phyloP scores from a whole-genome alignment of 2,797 vertebrate species.

The Rhynchotus rufescens region DNA sequence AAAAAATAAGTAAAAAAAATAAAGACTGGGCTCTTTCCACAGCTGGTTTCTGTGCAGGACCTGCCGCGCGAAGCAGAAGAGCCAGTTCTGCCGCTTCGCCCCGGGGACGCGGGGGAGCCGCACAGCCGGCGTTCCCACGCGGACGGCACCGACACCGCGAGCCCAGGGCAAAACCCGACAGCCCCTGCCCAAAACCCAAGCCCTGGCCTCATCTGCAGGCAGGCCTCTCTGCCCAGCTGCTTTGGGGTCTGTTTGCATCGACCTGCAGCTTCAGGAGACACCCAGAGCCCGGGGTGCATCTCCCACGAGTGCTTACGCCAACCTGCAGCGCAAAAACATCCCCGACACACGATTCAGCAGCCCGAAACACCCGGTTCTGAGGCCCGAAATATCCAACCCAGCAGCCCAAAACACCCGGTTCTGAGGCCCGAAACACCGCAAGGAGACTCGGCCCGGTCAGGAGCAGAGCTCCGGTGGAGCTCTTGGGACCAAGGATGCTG shows the following conservation, averaged over 20 bases:
- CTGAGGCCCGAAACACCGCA: too few species aligned
- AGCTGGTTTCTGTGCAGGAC: accelerated
- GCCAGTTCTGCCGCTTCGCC: background rate
- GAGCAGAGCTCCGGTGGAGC: background rate
- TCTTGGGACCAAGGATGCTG: accelerated
- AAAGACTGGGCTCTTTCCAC: background rate
- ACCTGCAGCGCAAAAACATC: too few species aligned
- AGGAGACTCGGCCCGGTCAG: too few species aligned
- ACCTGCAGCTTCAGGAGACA: too few species aligned
- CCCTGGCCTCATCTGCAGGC: background rate
- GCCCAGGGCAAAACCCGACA: background rate
- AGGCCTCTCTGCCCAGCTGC: too few species aligned
- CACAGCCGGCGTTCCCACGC: background rate
- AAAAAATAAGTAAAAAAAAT: background rate
- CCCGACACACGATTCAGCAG: too few species aligned
- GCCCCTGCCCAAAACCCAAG: conserved; percentile 13
- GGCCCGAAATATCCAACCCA: too few species aligned
- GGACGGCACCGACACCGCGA: background rate
- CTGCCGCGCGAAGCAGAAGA: accelerated
- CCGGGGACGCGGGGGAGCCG: background rate
- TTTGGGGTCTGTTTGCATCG: too few species aligned
- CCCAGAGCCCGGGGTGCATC: too few species aligned
- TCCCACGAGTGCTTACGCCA: too few species aligned
- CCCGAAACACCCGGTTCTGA: too few species aligned
- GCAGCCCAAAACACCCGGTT: too few species aligned